Evolutionary conservation across 2,113 vertebrate genomes (phyloP), one percentile per base, ranked within the genome.

Genomic region (Archocentrus centrarchus): DNA sequence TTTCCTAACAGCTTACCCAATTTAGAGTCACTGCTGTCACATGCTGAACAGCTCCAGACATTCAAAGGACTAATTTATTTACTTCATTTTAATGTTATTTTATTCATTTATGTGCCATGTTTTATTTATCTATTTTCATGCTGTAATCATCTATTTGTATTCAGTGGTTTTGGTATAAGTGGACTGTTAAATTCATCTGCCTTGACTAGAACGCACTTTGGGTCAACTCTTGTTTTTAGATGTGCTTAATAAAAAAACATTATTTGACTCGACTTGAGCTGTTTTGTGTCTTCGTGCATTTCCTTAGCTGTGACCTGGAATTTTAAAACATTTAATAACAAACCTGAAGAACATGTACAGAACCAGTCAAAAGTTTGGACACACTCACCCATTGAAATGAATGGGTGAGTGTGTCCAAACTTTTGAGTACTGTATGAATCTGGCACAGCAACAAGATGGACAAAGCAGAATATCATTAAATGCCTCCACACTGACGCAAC

Each of bases 311-410:
- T 60, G 20, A 11, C 5, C 62, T 53, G 63, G 3, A 20, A 66
- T 57, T 57, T 82, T 53, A 60, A 59, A n/a, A 57, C n/a, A 18
- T 86, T 79, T 35, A 18, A 76, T 44, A 63, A 59, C 53, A 24
- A 58, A 35, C 47, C 2, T 60, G 11, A 73, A 55, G 60, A 73
- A 22, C 3, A 27, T 59, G 44, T 9, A 9, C 37, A 37, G 37
- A 5, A 37, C 37, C 37, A 35, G 32, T 35, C 32, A 35, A 35
- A 35, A 35, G 6, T 35, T 35, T 35, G 32, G 32, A 35, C 6
- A 35, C 35, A 35, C 35, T 7, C 35, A 39, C 37, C 8, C 37
- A 10, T 8, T 39, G 8, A 3, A 1, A 9, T 10, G 6, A 10
- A 39, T 39, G 37, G 37, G 37, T 10, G 37, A 39, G 1, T 39